Evolutionary conservation across 23 tunicate species (phyloP), one percentile per base, ranked within the genome.

Genomic region (Halocynthia aurantium): DNA sequence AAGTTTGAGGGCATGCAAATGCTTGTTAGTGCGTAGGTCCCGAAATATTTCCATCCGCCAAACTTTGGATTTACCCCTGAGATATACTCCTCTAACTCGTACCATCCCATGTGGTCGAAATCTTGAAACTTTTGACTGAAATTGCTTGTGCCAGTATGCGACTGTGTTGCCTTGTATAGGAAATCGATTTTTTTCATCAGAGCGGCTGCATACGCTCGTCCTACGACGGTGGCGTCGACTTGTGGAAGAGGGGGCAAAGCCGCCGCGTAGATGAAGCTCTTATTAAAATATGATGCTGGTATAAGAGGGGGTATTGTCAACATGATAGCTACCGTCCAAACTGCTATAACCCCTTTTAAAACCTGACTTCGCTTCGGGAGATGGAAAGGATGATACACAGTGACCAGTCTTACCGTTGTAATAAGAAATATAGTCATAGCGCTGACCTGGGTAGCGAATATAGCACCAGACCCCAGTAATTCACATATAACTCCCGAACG

Each of bases 171-270:
- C 64, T 58, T 58, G 64, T 68, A 68, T 2, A 68, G 72, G 5
- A 71, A 21, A 51, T 71, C 19, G 9, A 55, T 8, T 71, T 52
- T 71, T 40, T 8, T 71, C 55, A 52, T 21, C 50, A 71, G 55
- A 10, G 50, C 76, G 12, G 50, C 49, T 0, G 51, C 76, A 44
- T 71, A 10, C 10, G 1, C 4, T 2, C 76, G 55, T 6, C 51
- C 76, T n/a, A 71, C 18, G 12, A 71, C 54, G 5, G 11, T 71
- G 1, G 76, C 76, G 49, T 71, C 76, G 55, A 71, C 76, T 71
- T 71, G 76, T 9, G 76, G 76, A 0, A 71, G 57, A 22, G 31
- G 50, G 5, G 76, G 76, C 18, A 71, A 44, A 44, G 57, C 57
- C 9, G 31, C 70, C 22, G 70, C 15, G 9, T 49, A 49, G 22